Evolutionary conservation across 2,888 invertebrate species (phyloP).

Genomic region (Euplagia quadripunctaria): DNA sequence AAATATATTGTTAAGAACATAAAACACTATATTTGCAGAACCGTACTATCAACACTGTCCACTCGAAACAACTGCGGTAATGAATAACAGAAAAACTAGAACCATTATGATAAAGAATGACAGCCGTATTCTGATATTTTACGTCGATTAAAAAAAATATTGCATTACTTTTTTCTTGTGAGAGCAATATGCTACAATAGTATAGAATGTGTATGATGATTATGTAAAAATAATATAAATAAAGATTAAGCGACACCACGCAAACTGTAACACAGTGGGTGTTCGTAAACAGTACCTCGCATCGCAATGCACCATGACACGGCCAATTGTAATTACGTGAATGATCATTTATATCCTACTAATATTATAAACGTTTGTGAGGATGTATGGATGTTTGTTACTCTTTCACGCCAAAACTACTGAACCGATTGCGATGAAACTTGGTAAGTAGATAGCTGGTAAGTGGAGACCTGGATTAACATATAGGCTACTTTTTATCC

Average conservation of each 20-base stretch:
- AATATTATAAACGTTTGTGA: too few relatives aligned
- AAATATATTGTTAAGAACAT: background rate
- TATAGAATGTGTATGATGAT: background rate
- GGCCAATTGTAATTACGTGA: background rate
- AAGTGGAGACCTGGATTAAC: too few relatives aligned
- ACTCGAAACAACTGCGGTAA: slow-evolving; percentile 33
- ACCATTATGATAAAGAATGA: slow-evolving; percentile 40
- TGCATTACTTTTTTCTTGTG: background rate
- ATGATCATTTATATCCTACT: too few relatives aligned
- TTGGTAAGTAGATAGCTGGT: too few relatives aligned
- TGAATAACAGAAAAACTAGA: slow-evolving; percentile 40
- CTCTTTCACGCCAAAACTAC: too few relatives aligned
- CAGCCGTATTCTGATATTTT: slow-evolving; percentile 31
- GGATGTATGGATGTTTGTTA: too few relatives aligned
- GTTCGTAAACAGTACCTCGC: background rate
- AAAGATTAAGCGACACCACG: background rate
- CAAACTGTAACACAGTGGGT: background rate
- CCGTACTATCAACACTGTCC: slow-evolving; percentile 19
- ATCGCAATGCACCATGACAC: background rate
- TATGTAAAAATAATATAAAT: background rate
- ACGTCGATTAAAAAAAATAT: slow-evolving; percentile 24
- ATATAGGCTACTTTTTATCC: too few relatives aligned
- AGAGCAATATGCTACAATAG: background rate
- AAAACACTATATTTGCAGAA: slow-evolving; percentile 15
- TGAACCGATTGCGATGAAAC: too few relatives aligned